A percentile compares a stretch with the other conserved stretches of the same genome.
Conservation (phyloP, 2,888 invertebrate genomes). For the Conistra vaccinii region DNA sequence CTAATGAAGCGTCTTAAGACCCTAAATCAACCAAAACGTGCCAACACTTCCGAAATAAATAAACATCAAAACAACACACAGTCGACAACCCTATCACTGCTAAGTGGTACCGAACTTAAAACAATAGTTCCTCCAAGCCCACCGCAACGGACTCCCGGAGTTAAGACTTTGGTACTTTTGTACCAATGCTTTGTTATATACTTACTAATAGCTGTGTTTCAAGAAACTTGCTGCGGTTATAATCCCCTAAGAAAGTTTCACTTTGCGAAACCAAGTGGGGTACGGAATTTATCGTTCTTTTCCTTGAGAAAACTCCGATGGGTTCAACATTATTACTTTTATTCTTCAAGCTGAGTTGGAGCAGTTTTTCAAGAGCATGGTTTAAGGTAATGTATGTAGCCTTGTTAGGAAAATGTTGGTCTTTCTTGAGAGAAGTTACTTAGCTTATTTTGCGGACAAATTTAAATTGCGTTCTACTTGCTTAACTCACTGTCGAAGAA, state of each 20-base stretch:
- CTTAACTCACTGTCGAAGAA: neutral
- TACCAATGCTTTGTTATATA: constrained; percentile 58
- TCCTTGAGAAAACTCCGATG: constrained; percentile 38
- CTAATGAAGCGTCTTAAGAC: neutral
- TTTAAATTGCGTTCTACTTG: neutral
- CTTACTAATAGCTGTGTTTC: constrained; percentile 51
- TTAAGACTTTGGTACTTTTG: constrained; percentile 59
- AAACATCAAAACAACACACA: constrained; percentile 14
- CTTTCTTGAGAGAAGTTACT: constrained; percentile 2
- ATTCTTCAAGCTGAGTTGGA: constrained; percentile 53
- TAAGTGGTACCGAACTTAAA: constrained; percentile 57
- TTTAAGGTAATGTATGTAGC: constrained; percentile 38
- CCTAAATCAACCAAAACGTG: constrained; percentile 10
- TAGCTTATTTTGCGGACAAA: neutral
- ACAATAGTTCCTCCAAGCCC: constrained; percentile 63
- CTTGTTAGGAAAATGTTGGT: constrained; percentile 30
- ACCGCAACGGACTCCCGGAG: constrained; percentile 54
- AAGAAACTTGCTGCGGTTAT: constrained; percentile 58
- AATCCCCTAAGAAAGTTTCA: constrained; percentile 58
- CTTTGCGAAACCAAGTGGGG: constrained; percentile 44
- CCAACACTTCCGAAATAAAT: constrained; percentile 24
- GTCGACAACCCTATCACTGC: constrained; percentile 36
- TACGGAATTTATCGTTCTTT: constrained; percentile 59
- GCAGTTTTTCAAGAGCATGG: constrained; percentile 37
- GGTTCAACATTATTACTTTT: constrained; percentile 52